Percentiles rank a stretch among this genome's conserved stretches.
Conservation (phyloP, 2,888 invertebrate genomes). For the Watsonalla cultraria region DNA sequence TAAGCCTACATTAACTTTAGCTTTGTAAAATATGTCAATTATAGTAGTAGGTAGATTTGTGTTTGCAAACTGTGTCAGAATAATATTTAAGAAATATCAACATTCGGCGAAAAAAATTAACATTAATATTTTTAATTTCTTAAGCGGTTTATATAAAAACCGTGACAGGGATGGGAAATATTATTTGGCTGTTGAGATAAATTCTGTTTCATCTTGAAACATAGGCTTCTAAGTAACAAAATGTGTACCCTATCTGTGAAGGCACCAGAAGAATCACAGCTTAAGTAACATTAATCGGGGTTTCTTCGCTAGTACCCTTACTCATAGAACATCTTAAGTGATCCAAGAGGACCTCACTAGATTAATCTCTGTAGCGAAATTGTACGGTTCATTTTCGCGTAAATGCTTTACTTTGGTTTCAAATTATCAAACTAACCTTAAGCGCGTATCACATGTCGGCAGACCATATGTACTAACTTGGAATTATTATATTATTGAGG, state of each 20-base stretch:
- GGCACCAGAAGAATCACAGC: conserved; percentile 59
- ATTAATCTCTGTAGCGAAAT: not conserved
- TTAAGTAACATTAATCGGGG: conserved; percentile 77
- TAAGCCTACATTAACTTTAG: no score
- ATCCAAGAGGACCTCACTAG: not conserved
- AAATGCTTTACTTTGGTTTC: not conserved
- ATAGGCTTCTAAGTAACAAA: conserved; percentile 71
- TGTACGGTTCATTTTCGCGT: not conserved
- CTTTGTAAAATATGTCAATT: no score
- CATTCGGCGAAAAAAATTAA: no score
- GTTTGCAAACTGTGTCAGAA: no score
- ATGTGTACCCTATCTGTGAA: conserved; percentile 64
- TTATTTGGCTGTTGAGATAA: conserved; percentile 39
- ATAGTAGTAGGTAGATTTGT: no score
- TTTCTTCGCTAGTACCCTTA: conserved; percentile 15
- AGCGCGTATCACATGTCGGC: not conserved
- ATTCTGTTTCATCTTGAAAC: conserved; percentile 47
- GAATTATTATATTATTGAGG: not conserved
- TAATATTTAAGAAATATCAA: not conserved
- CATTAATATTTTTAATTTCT: no score
- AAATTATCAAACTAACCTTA: not conserved
- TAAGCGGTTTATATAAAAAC: not conserved
- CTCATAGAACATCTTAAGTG: conserved; percentile 17
- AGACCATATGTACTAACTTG: not conserved
- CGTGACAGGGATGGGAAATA: conserved; percentile 15